Base-by-base conservation (phyloP, 37 sponge, comb jelly and placozoan species). In the Geodia barretti region DNA sequence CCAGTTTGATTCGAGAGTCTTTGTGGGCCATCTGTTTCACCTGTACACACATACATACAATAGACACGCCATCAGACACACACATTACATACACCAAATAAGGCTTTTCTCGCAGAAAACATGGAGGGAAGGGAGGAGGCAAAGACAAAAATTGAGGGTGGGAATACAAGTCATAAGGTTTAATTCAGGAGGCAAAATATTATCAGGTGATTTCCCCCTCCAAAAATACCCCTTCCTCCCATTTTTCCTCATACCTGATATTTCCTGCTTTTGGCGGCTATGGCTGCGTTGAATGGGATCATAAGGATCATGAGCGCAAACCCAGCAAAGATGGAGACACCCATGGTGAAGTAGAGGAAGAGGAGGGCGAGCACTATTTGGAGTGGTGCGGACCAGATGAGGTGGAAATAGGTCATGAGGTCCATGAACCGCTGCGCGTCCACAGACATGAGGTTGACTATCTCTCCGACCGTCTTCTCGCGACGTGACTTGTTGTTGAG, bases 361-460 rank as follows among this genome's bases (percentile, higher is more conserved):
- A 84, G 59, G 38, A 96, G 82, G 25, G 97, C 34, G 25, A 99
- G 77, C 4, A 86, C 64, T 19, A 94, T 94, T 73, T 99, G 97
- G 7, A 94, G 75, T 32, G 97, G 99, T 47, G 92, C 91, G 1
- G 99, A 94, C 97, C 97, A 99, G n/a, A 99, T 29, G 64, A 67
- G 72, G 83, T 99, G 85, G 20, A 96, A 33, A 79, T 91, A 96
- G 28, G 95, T 77, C 69, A 79, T 80, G 33, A 99, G 60, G 47
- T 98, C 99, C 94, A 92, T 92, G 59, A 96, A 88, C 23, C 93
- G 69, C 75, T 96, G 97, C 60, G 99, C 95, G 80, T 99, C 99
- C 31, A 99, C 92, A 7, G 97, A 92, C 99, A 99, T 99, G 41
- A 99, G 81, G 85, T 99, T 99, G 77, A 99, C 95, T 60, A 99